Evolutionary conservation across 2,797 vertebrate genomes (phyloP).

Genomic region (Smutsia temminckii): DNA sequence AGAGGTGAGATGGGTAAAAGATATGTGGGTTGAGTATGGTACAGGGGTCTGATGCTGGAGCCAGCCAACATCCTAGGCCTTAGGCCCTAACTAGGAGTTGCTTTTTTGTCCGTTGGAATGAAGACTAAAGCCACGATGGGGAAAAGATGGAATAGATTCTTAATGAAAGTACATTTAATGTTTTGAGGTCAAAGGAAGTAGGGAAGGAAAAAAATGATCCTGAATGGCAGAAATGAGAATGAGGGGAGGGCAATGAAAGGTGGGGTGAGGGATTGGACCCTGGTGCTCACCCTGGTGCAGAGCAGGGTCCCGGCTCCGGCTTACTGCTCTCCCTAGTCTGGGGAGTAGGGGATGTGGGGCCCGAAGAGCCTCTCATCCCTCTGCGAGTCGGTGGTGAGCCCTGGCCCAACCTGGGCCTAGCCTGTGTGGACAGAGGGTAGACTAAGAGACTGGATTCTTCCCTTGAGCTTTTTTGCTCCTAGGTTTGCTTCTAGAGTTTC

Average conservation of each 20-base stretch:
- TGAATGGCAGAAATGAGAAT: constrained; percentile 5
- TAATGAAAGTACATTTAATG: constrained; percentile 60
- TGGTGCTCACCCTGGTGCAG: constrained; percentile 73
- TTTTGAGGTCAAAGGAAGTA: constrained; percentile 14
- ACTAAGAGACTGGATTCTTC: constrained; percentile 62
- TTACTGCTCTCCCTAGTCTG: constrained; percentile 72
- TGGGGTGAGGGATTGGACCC: neutral
- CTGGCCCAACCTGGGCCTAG: constrained; percentile 63
- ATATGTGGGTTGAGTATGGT: neutral
- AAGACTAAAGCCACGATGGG: constrained; percentile 41
- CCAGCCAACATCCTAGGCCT: neutral
- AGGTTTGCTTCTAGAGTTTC: constrained; percentile 28
- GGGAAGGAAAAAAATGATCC: constrained; percentile 10
- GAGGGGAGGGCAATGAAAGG: neutral
- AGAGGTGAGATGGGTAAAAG: neutral
- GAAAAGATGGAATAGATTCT: constrained; percentile 24
- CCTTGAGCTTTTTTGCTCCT: constrained; percentile 12
- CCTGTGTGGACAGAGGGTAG: constrained; percentile 72
- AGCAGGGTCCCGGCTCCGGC: constrained; percentile 67
- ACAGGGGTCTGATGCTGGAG: neutral
- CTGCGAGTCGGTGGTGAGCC: constrained; percentile 24
- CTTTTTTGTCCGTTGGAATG: constrained; percentile 9
- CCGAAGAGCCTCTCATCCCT: constrained; percentile 75
- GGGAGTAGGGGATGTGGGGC: constrained; percentile 61
- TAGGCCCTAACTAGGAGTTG: neutral